phyloP scores from a whole-genome alignment of 2,113 vertebrate genomes.

The Pleuronectes platessa region DNA sequence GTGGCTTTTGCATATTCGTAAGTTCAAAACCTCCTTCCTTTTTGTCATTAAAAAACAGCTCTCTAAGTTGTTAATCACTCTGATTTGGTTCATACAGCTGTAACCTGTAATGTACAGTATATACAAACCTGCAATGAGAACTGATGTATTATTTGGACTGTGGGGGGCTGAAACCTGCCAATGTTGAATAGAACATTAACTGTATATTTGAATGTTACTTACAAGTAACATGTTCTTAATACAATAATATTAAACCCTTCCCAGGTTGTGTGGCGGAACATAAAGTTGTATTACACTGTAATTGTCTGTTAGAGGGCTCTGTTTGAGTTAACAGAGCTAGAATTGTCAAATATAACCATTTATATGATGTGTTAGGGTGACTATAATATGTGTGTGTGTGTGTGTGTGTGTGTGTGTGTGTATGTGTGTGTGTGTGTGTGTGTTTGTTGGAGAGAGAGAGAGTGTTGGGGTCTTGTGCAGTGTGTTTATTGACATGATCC shows the following conservation, averaged over 20 bases:
- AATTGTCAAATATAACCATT: not conserved
- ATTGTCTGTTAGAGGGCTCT: too few relatives aligned
- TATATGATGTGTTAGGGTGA: not conserved
- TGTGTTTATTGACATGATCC: constrained; percentile 82
- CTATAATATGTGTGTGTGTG: not conserved
- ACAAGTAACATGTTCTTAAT: too few relatives aligned
- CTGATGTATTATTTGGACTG: too few relatives aligned
- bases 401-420: constrained; percentile 9
- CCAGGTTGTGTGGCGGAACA: too few relatives aligned
- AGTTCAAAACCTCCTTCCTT: constrained; percentile 76
- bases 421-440: constrained; percentile 3
- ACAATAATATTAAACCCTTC: too few relatives aligned
- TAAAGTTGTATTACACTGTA: too few relatives aligned
- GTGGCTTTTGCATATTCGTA: constrained; percentile 99
- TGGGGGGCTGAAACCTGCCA: too few relatives aligned
- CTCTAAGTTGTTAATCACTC: not conserved
- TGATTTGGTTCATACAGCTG: not conserved
- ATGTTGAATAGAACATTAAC: too few relatives aligned
- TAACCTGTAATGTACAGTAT: not conserved
- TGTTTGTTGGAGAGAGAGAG: not conserved
- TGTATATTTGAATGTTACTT: too few relatives aligned
- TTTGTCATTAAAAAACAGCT: not conserved
- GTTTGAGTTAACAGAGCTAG: not conserved
- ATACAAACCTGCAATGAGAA: too few relatives aligned
- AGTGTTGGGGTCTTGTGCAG: not conserved